A percentile compares a stretch with the other conserved stretches of the same genome.
Evolutionary conservation across 1,140 invertebrate species (phyloP).

Genomic region (Leptonema lineaticorne): DNA sequence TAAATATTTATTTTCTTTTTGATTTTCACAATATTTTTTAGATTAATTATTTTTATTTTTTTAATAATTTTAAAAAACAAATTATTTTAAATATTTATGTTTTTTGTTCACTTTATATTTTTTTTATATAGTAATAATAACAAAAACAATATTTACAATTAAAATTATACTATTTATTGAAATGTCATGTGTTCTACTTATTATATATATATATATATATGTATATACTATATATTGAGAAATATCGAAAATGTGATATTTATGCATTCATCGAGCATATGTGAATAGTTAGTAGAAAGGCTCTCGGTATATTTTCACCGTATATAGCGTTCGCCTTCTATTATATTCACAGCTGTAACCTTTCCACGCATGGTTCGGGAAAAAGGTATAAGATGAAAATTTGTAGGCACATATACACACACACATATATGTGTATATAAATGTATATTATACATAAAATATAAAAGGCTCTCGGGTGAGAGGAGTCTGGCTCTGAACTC

Average conservation of each 20-base stretch:
- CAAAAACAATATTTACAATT: no score
- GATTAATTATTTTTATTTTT: no score
- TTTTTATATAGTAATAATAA: no score
- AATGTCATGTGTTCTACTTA: no score
- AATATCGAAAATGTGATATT: background rate
- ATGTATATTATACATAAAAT: slow-evolving; percentile 14
- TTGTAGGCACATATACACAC: background rate
- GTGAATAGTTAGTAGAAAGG: background rate
- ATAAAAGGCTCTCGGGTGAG: slow-evolving; percentile 34
- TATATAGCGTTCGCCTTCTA: slow-evolving; percentile 1
- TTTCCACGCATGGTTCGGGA: slow-evolving; percentile 15
- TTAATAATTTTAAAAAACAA: no score
- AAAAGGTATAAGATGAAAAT: slow-evolving; percentile 17
- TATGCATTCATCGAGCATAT: background rate
- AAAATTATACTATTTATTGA: no score
- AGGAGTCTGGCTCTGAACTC: slow-evolving; percentile 35
- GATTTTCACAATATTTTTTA: no score
- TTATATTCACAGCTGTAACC: slow-evolving; percentile 17
- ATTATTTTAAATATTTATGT: no score
- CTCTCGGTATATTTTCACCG: background rate
- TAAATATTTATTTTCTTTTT: no score
- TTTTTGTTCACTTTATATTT: no score
- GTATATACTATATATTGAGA: no score
- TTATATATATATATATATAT: no score
- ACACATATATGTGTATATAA: slow-evolving; percentile 9